Conservation (phyloP, 2,888 invertebrate genomes). For the Eupelmus urozonus region DNA sequence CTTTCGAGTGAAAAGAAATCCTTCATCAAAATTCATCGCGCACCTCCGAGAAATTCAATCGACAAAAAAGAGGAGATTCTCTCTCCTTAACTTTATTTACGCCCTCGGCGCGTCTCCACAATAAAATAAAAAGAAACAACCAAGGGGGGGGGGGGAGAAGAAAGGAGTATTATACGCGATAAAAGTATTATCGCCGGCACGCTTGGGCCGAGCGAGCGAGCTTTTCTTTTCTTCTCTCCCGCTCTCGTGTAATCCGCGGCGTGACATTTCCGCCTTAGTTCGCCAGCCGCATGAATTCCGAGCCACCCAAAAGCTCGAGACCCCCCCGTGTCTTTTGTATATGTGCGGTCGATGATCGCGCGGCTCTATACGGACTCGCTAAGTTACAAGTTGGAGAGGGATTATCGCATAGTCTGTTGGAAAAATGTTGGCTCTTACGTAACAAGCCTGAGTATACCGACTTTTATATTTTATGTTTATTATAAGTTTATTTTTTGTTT, state of each 20-base stretch:
- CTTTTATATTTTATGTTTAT: too few species aligned
- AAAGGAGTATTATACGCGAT: conserved; percentile 41
- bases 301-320: conserved; percentile 13
- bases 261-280: conserved; percentile 54
- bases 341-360: too few species aligned
- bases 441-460: too few species aligned
- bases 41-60: conserved; percentile 37
- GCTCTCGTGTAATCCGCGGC: conserved; percentile 46
- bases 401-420: too few species aligned
- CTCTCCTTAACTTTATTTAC: conserved; percentile 32
- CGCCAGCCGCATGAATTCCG: conserved; percentile 21
- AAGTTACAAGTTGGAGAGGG: too few species aligned
- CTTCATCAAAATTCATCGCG: conserved; percentile 52
- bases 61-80: conserved; percentile 27
- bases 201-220: conserved; percentile 13
- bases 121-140: conserved; percentile 5
- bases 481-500: too few species aligned
- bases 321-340: not conserved
- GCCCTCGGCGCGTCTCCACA: not conserved
- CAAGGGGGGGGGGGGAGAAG: not conserved
- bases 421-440: too few species aligned
- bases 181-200: conserved; percentile 55
- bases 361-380: too few species aligned
- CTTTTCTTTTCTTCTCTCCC: conserved; percentile 29
- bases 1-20: conserved; percentile 51